Evolutionary conservation across 2,113 vertebrate genomes (phyloP).

Genomic region (Pteruthius melanotis): DNA sequence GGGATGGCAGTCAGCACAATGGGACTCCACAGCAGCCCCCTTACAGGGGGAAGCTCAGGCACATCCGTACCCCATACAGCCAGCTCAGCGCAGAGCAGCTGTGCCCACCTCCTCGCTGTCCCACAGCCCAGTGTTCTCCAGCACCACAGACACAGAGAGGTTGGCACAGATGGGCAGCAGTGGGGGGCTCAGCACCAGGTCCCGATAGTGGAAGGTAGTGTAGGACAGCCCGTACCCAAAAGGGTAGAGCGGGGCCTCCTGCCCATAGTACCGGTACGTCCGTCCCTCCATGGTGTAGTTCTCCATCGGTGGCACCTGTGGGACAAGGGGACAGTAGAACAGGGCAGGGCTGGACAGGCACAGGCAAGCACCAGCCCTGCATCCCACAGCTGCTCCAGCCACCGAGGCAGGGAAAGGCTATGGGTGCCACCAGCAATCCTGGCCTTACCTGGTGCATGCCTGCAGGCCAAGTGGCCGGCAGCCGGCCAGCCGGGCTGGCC

Average conservation of each 20-base stretch:
- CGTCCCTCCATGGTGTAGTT: slow-evolving; percentile 71
- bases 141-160: slow-evolving; percentile 51
- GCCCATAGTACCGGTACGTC: slow-evolving; percentile 67
- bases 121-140: slow-evolving; percentile 38
- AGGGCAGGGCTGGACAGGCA: background rate
- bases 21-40: background rate
- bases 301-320: slow-evolving; percentile 51
- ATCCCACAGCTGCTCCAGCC: accelerated
- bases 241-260: slow-evolving; percentile 60
- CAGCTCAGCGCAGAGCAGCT: accelerated
- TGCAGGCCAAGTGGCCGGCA: slow-evolving; percentile 57
- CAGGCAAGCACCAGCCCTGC: background rate
- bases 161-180: slow-evolving; percentile 38
- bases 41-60: accelerated
- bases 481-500: slow-evolving; percentile 29
- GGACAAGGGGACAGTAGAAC: accelerated
- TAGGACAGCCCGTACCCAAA: slow-evolving; percentile 69
- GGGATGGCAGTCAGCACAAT: accelerated
- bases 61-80: accelerated
- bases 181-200: slow-evolving; percentile 20
- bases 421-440: accelerated
- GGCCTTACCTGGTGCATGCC: slow-evolving; percentile 62
- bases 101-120: slow-evolving; percentile 60
- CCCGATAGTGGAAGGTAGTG: slow-evolving; percentile 54
- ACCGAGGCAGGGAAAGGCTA: background rate